phyloP scores from a whole-genome alignment of 2,113 vertebrate genomes.

The Oreamnos americanus region DNA sequence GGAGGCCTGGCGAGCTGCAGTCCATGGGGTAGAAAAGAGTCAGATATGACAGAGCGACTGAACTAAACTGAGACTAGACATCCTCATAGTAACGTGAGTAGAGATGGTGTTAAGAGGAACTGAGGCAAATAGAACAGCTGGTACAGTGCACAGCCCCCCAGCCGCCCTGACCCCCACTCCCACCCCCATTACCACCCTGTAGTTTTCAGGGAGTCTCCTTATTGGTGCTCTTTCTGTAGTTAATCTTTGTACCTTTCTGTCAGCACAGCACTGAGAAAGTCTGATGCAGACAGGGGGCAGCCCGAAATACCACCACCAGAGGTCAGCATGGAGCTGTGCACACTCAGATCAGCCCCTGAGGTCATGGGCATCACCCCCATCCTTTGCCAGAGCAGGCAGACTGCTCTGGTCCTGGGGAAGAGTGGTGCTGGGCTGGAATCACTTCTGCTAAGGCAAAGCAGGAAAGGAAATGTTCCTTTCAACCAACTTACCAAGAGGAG shows the following conservation, averaged over 20 bases:
- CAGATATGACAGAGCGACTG: background rate
- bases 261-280: background rate
- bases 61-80: background rate
- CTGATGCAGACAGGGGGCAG: background rate
- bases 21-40: background rate
- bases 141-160: background rate
- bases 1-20: background rate
- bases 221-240: background rate
- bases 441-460: background rate
- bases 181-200: background rate
- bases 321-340: conserved; percentile 56
- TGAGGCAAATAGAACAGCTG: background rate
- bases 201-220: background rate
- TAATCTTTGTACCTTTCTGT: background rate
- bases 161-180: background rate
- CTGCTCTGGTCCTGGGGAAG: background rate
- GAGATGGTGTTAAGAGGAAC: background rate
- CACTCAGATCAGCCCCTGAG: background rate
- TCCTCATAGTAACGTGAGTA: background rate
- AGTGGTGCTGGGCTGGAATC: background rate
- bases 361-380: background rate
- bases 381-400: background rate
- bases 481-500: background rate
- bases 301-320: conserved; percentile 24
- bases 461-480: background rate